Evolutionary conservation across 2,113 vertebrate genomes (phyloP).

Genomic region (Podocnemis expansa): DNA sequence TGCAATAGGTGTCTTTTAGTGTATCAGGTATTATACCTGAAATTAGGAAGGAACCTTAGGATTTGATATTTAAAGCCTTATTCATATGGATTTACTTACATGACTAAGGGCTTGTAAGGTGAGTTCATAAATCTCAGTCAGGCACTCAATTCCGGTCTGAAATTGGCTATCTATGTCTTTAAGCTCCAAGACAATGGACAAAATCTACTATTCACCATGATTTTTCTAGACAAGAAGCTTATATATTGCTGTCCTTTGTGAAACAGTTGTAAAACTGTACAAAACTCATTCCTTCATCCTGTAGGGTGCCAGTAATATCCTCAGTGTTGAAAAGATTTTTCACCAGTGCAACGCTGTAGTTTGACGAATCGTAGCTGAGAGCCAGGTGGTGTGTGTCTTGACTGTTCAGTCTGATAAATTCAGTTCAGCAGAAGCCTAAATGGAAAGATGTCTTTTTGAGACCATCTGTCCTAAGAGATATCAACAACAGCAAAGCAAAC

Average conservation of each 20-base stretch:
- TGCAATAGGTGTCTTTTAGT: not conserved
- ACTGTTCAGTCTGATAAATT: conserved; percentile 39
- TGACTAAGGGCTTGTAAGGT: not conserved
- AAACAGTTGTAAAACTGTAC: not conserved
- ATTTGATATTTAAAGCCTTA: not conserved
- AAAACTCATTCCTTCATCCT: not conserved
- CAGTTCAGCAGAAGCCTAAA: conserved; percentile 46
- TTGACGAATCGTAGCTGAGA: conserved; percentile 29
- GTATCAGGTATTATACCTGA: not conserved
- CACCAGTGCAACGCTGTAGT: conserved; percentile 8
- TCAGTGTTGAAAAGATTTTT: not conserved
- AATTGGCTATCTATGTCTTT: not conserved
- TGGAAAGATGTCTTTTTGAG: conserved; percentile 53
- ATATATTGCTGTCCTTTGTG: not conserved
- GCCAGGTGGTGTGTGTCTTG: conserved; percentile 55
- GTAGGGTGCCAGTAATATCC: conserved; percentile 2
- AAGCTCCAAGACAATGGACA: not conserved
- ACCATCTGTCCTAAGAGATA: conserved; percentile 66
- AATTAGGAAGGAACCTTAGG: not conserved
- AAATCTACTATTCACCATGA: not conserved
- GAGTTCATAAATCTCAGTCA: not conserved
- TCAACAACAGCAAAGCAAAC: conserved; percentile 57
- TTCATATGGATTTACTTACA: not conserved
- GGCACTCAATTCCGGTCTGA: rapidly evolving
- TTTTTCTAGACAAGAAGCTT: not conserved